phyloP scores from a whole-genome alignment of 2,888 invertebrate genomes.

The Geophilus truncorum region DNA sequence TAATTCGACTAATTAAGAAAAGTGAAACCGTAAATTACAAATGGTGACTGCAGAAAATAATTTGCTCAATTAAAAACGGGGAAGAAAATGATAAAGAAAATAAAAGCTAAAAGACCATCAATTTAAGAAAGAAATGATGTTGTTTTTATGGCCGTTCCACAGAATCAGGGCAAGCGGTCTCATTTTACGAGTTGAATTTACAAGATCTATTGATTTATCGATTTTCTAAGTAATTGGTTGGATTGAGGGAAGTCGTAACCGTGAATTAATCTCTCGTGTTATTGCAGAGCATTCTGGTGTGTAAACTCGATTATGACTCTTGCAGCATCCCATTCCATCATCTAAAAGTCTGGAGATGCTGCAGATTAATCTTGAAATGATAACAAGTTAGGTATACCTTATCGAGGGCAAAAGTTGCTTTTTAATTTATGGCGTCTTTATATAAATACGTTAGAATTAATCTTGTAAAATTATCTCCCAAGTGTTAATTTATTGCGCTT shows the following conservation, averaged over 20 bases:
- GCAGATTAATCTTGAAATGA: background rate
- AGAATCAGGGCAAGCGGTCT: background rate
- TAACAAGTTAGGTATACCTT: background rate
- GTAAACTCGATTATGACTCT: constrained; percentile 1
- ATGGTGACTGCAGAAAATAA: background rate
- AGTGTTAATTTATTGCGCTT: background rate
- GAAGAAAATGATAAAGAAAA: background rate
- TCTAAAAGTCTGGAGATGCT: background rate
- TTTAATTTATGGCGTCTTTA: background rate
- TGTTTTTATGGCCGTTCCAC: background rate
- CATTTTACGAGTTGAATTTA: background rate
- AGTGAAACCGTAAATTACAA: background rate
- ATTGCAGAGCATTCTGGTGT: background rate
- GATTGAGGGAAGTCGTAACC: constrained; percentile 2
- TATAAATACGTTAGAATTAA: background rate
- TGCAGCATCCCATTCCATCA: background rate
- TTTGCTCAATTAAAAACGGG: background rate
- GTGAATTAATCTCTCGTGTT: constrained; percentile 2
- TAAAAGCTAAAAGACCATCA: too few relatives aligned
- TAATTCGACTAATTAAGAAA: background rate
- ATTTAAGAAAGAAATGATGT: background rate
- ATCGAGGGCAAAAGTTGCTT: background rate
- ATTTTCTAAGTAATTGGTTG: background rate
- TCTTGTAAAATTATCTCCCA: background rate
- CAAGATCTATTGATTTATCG: constrained; percentile 9